Evolutionary conservation across 2,797 vertebrate species (phyloP).

Genomic region (Pipistrellus pipistrellus): DNA sequence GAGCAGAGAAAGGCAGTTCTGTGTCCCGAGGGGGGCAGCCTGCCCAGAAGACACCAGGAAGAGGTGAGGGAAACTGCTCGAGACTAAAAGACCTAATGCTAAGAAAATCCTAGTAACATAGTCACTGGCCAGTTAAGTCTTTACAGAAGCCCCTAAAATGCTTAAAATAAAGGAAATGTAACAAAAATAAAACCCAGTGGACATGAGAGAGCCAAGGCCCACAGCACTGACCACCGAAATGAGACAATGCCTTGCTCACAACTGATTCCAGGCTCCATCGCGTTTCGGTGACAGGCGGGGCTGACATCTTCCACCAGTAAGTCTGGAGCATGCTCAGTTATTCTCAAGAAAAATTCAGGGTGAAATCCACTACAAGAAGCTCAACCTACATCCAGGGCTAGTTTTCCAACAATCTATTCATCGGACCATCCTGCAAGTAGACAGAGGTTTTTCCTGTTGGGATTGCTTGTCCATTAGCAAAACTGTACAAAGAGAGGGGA

Average conservation of each 20-base stretch:
- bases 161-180: constrained; percentile 8
- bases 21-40: neutral
- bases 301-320: neutral
- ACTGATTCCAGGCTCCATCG: too few relatives aligned
- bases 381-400: neutral
- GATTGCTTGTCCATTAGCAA: neutral
- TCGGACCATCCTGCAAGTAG: neutral
- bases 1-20: neutral
- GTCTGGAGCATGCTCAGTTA: neutral
- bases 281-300: neutral
- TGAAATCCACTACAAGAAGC: neutral
- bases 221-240: neutral
- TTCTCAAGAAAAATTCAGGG: neutral
- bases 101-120: neutral
- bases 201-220: neutral
- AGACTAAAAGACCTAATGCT: neutral
- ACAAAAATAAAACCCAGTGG: neutral
- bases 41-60: neutral
- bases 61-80: neutral
- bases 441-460: constrained; percentile 8
- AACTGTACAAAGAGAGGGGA: neutral
- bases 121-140: neutral
- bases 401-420: neutral
- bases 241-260: neutral
- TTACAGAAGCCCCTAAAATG: neutral